Percentiles rank a stretch among this genome's conserved stretches.
phyloP scores from a whole-genome alignment of 2,888 invertebrate species.

The Eledona agricola region DNA sequence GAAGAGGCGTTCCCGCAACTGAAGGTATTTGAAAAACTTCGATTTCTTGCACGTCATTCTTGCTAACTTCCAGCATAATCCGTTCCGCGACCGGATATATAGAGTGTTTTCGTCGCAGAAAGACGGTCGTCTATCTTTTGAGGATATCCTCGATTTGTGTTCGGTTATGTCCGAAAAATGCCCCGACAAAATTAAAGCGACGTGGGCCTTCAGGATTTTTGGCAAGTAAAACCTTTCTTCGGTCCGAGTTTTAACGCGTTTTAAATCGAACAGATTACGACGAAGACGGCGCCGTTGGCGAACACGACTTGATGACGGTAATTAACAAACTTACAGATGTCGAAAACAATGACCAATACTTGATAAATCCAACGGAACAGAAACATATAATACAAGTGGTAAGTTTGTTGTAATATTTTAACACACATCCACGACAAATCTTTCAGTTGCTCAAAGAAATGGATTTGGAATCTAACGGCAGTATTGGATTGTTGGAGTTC shows the following conservation, averaged over 20 bases:
- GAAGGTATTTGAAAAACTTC: slow-evolving; percentile 65
- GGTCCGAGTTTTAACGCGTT: slow-evolving; percentile 3
- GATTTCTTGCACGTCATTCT: slow-evolving; percentile 3
- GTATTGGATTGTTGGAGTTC: slow-evolving; percentile 70
- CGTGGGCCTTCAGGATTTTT: slow-evolving; percentile 81
- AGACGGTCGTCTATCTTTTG: slow-evolving; percentile 76
- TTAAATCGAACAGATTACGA: slow-evolving; percentile 68
- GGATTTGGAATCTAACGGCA: slow-evolving; percentile 67
- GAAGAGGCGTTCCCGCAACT: slow-evolving; percentile 73
- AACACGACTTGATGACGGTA: slow-evolving; percentile 66
- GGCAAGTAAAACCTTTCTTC: slow-evolving; percentile 68
- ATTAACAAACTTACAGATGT: slow-evolving; percentile 65
- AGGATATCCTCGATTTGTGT: slow-evolving; percentile 80
- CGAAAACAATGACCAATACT: slow-evolving; percentile 56
- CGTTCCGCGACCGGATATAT: slow-evolving; percentile 77
- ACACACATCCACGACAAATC: slow-evolving; percentile 1
- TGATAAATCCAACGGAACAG: slow-evolving; percentile 62
- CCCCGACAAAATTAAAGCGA: slow-evolving; percentile 75
- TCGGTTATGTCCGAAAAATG: slow-evolving; percentile 79
- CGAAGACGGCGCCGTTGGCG: slow-evolving; percentile 69
- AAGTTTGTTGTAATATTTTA: slow-evolving; percentile 50
- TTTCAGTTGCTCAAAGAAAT: slow-evolving; percentile 71
- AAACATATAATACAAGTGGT: slow-evolving; percentile 67
- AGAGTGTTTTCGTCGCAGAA: slow-evolving; percentile 77
- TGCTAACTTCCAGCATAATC: slow-evolving; percentile 69